Evolutionary conservation across 2,113 vertebrate genomes (phyloP).

Genomic region (Myotis davidii): DNA sequence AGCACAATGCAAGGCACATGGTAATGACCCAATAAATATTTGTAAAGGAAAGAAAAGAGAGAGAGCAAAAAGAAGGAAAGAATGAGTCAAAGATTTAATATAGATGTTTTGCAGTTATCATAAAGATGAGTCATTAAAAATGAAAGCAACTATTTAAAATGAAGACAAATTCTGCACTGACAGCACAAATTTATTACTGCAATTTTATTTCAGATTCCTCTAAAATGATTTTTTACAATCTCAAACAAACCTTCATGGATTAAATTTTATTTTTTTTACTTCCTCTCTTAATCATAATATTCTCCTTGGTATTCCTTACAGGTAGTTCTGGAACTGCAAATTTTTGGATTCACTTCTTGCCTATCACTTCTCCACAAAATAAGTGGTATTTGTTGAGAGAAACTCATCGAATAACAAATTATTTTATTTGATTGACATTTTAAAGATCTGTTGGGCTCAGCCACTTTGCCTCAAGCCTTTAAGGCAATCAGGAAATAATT

Average conservation of each 20-base stretch:
- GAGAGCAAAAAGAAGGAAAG: not conserved
- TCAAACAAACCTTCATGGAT: not conserved
- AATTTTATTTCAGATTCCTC: slow-evolving; percentile 46
- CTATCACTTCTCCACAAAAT: not conserved
- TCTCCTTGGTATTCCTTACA: slow-evolving; percentile 29
- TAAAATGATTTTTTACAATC: slow-evolving; percentile 39
- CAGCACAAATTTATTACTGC: slow-evolving; percentile 38
- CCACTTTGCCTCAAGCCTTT: not conserved
- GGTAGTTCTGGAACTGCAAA: not conserved
- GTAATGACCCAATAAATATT: not conserved
- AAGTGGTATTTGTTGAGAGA: not conserved
- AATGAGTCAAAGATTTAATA: slow-evolving; percentile 15
- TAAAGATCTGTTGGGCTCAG: not conserved
- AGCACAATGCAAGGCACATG: not conserved
- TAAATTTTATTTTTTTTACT: not conserved
- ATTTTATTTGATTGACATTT: slow-evolving; percentile 25
- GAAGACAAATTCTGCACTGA: slow-evolving; percentile 58
- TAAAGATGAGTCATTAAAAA: slow-evolving; percentile 62
- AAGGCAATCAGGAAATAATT: not conserved
- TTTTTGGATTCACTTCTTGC: not conserved
- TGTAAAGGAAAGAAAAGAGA: not conserved
- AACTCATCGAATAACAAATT: not conserved
- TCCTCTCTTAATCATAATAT: not conserved
- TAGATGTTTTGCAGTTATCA: not conserved
- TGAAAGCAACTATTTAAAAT: slow-evolving; percentile 47